These are phyloP conservation scores for Tiphia femorata DNA, from an alignment of 2,888 invertebrate genomes.

Conservation along the genomic window DNA sequence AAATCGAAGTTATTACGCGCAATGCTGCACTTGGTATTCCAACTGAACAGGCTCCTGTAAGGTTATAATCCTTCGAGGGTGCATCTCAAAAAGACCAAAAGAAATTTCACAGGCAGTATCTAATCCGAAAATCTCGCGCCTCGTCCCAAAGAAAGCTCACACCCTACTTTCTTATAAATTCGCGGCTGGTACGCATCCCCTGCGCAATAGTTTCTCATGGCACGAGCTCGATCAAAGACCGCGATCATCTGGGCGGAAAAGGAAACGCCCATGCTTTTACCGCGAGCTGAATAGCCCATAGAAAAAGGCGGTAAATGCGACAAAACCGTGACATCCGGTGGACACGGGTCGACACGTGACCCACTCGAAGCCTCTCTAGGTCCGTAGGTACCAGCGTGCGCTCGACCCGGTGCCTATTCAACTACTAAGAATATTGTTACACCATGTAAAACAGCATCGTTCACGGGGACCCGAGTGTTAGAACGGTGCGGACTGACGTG, in stretches of 20 bases:
- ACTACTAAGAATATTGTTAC: slow-evolving; percentile 23
- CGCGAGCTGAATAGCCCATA: slow-evolving; percentile 44
- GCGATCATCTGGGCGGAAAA: slow-evolving; percentile 49
- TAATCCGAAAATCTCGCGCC: too few relatives aligned
- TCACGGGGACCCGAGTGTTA: not conserved
- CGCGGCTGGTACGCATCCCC: too few relatives aligned
- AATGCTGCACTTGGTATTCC: too few relatives aligned
- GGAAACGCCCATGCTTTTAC: slow-evolving; percentile 62
- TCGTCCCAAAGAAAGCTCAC: too few relatives aligned
- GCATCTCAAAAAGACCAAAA: too few relatives aligned
- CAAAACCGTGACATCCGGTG: slow-evolving; percentile 63
- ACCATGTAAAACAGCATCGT: slow-evolving; percentile 27
- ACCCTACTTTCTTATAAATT: too few relatives aligned
- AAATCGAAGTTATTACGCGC: too few relatives aligned
- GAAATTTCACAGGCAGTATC: too few relatives aligned
- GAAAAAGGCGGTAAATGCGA: slow-evolving; percentile 59
- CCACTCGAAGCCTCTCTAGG: slow-evolving; percentile 41
- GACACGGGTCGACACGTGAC: slow-evolving; percentile 64
- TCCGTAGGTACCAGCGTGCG: slow-evolving; percentile 14
- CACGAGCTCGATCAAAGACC: slow-evolving; percentile 24
- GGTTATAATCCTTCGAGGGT: too few relatives aligned
- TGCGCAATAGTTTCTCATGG: slow-evolving; percentile 48
- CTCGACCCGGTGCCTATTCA: slow-evolving; percentile 17
- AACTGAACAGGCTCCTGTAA: too few relatives aligned
- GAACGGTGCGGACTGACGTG: too few relatives aligned